phyloP scores from a whole-genome alignment of 1,140 invertebrate genomes.

The Heliconius eleuchia region DNA sequence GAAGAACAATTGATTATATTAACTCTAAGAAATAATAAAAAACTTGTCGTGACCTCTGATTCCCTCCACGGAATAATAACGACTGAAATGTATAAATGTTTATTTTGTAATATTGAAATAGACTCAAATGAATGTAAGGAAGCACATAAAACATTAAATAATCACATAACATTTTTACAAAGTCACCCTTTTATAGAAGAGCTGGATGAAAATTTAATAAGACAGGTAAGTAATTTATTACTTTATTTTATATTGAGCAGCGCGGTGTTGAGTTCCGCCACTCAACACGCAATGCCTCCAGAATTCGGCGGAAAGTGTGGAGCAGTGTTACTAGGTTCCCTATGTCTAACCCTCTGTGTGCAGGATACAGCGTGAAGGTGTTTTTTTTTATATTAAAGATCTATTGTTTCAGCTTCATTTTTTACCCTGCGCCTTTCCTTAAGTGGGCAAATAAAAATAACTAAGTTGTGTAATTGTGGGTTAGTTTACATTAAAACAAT shows the following conservation, averaged over 20 bases:
- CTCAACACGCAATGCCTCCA: no score
- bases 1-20: conserved; percentile 45
- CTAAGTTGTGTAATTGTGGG: no score
- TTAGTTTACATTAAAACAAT: no score
- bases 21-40: conserved; percentile 47
- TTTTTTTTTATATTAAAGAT: background rate
- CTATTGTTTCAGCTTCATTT: background rate
- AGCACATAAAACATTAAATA: conserved; percentile 40
- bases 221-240: conserved; percentile 45
- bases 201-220: conserved; percentile 51
- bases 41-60: conserved; percentile 54
- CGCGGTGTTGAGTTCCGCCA: no score
- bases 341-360: no score
- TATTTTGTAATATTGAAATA: conserved; percentile 50
- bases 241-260: background rate
- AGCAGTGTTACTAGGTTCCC: no score
- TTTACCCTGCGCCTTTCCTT: background rate
- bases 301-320: no score
- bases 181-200: conserved; percentile 48
- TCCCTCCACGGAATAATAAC: conserved; percentile 52
- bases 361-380: no score
- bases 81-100: conserved; percentile 43
- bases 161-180: conserved; percentile 43
- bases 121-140: conserved; percentile 42
- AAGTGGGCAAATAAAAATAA: no score